Evolutionary conservation across 2,113 vertebrate species (phyloP).

Genomic region (Pleuronectes platessa): DNA sequence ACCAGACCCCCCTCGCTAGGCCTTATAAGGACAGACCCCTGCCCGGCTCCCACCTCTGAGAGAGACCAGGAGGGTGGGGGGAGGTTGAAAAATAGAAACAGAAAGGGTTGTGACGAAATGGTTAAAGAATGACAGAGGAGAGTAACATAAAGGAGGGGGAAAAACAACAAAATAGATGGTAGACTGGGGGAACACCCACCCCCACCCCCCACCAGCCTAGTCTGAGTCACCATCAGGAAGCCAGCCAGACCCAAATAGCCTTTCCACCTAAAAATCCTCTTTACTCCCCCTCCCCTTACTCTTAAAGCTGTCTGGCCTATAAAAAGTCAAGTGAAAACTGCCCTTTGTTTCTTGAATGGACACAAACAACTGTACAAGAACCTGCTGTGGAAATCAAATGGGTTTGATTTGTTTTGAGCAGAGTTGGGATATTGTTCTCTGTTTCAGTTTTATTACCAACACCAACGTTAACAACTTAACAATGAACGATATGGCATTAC

Average conservation of each 20-base stretch:
- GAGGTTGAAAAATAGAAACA: slow-evolving; percentile 11
- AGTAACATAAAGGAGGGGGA: slow-evolving; percentile 5
- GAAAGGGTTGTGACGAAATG: slow-evolving; percentile 12
- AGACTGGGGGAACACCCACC: slow-evolving; percentile 47
- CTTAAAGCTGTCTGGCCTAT: slow-evolving; percentile 49
- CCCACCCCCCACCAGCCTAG: background rate
- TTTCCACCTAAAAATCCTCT: slow-evolving; percentile 35
- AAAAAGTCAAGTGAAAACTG: slow-evolving; percentile 36
- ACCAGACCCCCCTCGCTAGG: slow-evolving; percentile 36
- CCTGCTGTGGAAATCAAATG: background rate
- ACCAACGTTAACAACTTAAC: too few relatives aligned
- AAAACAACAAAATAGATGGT: slow-evolving; percentile 11
- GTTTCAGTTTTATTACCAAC: background rate
- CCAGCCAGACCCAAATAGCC: slow-evolving; percentile 64
- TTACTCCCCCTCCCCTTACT: slow-evolving; percentile 26
- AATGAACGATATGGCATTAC: too few relatives aligned
- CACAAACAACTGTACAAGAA: background rate
- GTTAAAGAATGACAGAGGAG: slow-evolving; percentile 41
- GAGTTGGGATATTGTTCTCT: background rate
- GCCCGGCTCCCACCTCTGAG: slow-evolving; percentile 3
- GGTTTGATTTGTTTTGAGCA: background rate
- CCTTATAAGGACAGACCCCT: slow-evolving; percentile 70
- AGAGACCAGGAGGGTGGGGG: slow-evolving; percentile 22
- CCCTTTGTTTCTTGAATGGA: slow-evolving; percentile 7
- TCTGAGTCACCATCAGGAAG: slow-evolving; percentile 71